Percentiles rank a stretch among this genome's conserved stretches.
These are phyloP conservation scores for Zosterops pallidus DNA, from an alignment of 2,113 vertebrate species.

Conservation along the genomic window DNA sequence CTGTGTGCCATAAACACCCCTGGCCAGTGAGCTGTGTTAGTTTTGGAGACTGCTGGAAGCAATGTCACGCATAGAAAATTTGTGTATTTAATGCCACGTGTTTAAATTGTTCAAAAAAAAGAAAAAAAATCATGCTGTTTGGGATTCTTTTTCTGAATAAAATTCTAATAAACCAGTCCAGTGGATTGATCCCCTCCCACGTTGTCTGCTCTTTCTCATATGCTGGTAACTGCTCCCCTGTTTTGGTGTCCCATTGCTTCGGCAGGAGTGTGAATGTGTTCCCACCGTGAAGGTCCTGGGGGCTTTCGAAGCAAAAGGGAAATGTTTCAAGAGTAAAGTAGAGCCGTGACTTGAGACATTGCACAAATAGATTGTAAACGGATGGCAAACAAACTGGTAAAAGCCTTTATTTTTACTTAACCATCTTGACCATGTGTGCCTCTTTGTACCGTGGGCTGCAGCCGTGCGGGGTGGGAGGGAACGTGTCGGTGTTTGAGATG, in stretches of 20 bases:
- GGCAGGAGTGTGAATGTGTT: constrained; percentile 8
- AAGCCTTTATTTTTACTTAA: constrained; percentile 74
- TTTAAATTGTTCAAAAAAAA: background rate
- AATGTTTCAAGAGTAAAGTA: constrained; percentile 27
- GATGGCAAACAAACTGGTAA: constrained; percentile 46
- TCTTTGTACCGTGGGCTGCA: constrained; percentile 74
- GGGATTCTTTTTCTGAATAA: constrained; percentile 49
- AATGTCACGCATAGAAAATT: background rate
- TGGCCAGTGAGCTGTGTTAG: background rate
- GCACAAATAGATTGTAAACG: constrained; percentile 44
- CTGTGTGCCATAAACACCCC: constrained; percentile 2
- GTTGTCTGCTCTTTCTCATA: background rate
- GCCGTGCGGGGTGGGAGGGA: constrained; percentile 36
- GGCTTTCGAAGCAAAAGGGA: constrained; percentile 13
- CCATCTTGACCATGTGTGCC: constrained; percentile 79
- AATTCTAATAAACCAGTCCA: constrained; percentile 27
- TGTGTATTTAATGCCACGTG: background rate
- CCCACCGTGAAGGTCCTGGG: background rate
- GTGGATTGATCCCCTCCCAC: background rate
- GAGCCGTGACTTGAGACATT: constrained; percentile 40
- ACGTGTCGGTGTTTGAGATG: constrained; percentile 50
- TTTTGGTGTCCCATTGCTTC: background rate
- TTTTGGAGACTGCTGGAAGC: constrained; percentile 43
- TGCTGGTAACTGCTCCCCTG: background rate
- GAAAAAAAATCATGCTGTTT: background rate